Percentiles rank a stretch among this genome's conserved stretches.
Evolutionary conservation across 2,888 invertebrate genomes (phyloP).

Genomic region (Scaptomyza tumidula): DNA sequence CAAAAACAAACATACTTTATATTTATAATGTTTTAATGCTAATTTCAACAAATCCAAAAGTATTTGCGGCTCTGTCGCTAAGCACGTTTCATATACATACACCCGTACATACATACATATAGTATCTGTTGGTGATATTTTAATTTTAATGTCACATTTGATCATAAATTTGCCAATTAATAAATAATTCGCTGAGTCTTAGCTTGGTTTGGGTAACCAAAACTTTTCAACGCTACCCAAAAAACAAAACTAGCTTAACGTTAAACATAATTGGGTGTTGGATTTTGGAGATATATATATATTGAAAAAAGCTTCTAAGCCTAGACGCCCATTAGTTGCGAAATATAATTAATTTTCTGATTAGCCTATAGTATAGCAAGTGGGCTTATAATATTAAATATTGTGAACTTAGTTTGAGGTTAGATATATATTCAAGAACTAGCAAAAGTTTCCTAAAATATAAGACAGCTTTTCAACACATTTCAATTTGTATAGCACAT

Average conservation of each 20-base stretch:
- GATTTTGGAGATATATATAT: neutral
- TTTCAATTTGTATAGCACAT: conserved; percentile 8
- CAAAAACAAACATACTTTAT: conserved; percentile 21
- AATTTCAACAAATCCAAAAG: conserved; percentile 74
- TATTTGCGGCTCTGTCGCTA: conserved; percentile 40
- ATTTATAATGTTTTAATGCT: conserved; percentile 82
- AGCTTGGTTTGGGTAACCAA: conserved; percentile 24
- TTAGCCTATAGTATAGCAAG: conserved; percentile 13
- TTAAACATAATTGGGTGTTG: neutral
- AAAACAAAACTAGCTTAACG: conserved; percentile 2
- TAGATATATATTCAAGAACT: neutral
- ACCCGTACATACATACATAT: conserved; percentile 44
- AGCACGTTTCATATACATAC: conserved; percentile 34
- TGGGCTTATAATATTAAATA: neutral
- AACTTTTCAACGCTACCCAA: conserved; percentile 7
- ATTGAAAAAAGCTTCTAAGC: conserved; percentile 13
- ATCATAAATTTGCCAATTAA: conserved; percentile 81
- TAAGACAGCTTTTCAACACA: too few species aligned
- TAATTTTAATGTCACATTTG: conserved; percentile 82
- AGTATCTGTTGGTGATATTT: conserved; percentile 79
- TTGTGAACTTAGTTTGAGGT: neutral
- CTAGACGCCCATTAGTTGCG: conserved; percentile 27
- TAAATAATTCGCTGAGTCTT: conserved; percentile 52
- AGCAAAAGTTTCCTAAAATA: too few species aligned
- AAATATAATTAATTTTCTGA: conserved; percentile 42